Evolutionary conservation across 2,888 invertebrate genomes (phyloP).

Genomic region (Andrena trimmerana): DNA sequence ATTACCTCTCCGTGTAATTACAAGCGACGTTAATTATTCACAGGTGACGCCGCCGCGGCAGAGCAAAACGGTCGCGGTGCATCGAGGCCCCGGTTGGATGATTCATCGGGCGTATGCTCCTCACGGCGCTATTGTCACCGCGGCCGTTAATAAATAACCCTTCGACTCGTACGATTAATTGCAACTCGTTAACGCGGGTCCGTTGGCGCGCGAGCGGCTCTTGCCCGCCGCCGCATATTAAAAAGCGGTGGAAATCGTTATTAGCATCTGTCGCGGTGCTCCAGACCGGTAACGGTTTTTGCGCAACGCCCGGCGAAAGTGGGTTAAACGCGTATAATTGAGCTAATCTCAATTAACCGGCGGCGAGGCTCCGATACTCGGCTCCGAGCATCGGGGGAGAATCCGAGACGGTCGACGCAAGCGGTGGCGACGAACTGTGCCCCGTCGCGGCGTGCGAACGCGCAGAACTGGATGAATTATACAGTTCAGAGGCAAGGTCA

Average conservation of each 20-base stretch:
- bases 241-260: constrained; percentile 61
- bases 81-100: constrained; percentile 41
- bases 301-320: constrained; percentile 63
- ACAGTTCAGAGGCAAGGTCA: constrained; percentile 44
- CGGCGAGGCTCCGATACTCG: constrained; percentile 45
- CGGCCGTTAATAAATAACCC: constrained; percentile 46
- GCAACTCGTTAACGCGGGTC: constrained; percentile 30
- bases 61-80: constrained; percentile 36
- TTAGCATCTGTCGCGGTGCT: constrained; percentile 64
- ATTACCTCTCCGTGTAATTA: constrained; percentile 74
- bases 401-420: constrained; percentile 7
- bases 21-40: constrained; percentile 74
- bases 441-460: neutral
- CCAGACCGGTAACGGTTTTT: constrained; percentile 46
- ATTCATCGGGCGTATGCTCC: constrained; percentile 53
- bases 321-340: constrained; percentile 63
- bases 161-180: constrained; percentile 55
- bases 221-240: constrained; percentile 50
- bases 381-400: neutral
- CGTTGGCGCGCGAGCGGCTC: constrained; percentile 26
- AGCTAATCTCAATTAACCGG: constrained; percentile 62
- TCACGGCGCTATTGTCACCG: constrained; percentile 44
- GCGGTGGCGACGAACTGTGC: neutral
- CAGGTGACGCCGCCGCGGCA: constrained; percentile 24
- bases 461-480: constrained; percentile 20